Base-by-base conservation (phyloP, 2,888 invertebrate genomes). In the Merodon equestris region DNA sequence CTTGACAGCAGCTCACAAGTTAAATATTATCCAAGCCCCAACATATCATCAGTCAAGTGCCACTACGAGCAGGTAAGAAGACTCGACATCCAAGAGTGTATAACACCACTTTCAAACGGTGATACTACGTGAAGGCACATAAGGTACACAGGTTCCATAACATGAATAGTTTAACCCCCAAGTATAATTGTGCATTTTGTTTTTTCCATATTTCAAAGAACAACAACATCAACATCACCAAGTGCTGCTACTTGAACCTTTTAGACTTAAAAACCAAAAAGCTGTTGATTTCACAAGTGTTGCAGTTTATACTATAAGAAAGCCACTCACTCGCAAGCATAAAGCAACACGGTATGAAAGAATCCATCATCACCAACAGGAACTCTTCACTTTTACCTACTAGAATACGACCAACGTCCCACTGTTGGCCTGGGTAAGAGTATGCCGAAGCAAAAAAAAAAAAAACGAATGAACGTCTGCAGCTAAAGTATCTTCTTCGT, bases 231-330 rank as follows among this genome's bases (percentile, higher is more conserved):
- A 14, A 51, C 13, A 13, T 4, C 14, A 19, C 18, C 54, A 54
- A 54, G 54, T 54, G 54, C 40, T 18, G 27, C 40, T 18, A 54
- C 54, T 54, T 54, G 54, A 54, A 38, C 54, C 54, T 54, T 54
- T 54, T 54, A 17, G 38, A 27, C 12, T 54, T 54, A 54, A 54
- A 54, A 54, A 54, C 36, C 40, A 38, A 54, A 54, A 38, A 54
- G 54, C 14, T 54, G 54, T 54, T 54, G 54, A 54, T 54, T 54
- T 40, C 38, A 54, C 9, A 54, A 54, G 54, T 54, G 54, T 54
- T 54, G 15, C 40, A 54, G 54, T 54, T 54, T 54, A 40, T 40
- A 13, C 40, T 38, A 27, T 27, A 40, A 54, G 54, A 54, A 54
- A 54, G 4, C 4, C 18, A 38, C 15, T 10, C 15, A 14, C 40